Base-by-base conservation (phyloP, 2,888 invertebrate genomes). In the Drosophila anceps region DNA sequence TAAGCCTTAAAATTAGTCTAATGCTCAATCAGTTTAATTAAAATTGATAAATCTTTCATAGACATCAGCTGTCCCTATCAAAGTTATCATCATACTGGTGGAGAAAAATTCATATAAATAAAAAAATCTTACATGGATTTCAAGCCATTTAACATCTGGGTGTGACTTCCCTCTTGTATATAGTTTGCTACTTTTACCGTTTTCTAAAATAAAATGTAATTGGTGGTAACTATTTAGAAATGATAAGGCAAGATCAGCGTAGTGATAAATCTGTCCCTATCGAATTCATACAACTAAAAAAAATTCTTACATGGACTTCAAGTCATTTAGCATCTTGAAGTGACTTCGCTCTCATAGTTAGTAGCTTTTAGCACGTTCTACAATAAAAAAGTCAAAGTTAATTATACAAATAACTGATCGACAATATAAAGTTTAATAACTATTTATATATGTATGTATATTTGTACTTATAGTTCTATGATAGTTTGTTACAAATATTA, bases 51-150 rank as follows among this genome's bases (percentile, higher is more conserved):
- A 69, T 84, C 74, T 64, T 5, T 83, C 68, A 82, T 70, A 48
- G 46, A 70, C 44, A 59, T 85, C 75, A 74, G 75, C 33, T 80
- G 83, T 82, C 81, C 70, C 73, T 76, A 83, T 85, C 85, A 33
- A 24, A 50, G 0, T 8, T 76, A 4, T 81, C 79, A 87, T 84
- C 73, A 79, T 51, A 41, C 13, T 57, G 46, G 15, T 12, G 13
- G 37, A 0, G 2, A 24, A 1, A 4, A 39, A 10, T 5, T 6
- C 2, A 24, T 27, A 8, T 12, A 4, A 10, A 15, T 31, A 4
- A 50, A 9, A 5, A 12, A 24, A 24, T 24, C 58, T 58, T 44
- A 58, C 58, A 35, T 8, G n/a, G n/a, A n/a, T n/a, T n/a, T n/a
- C n/a, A n/a, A n/a, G n/a, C n/a, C n/a, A 29, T n/a, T 29, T 0